Evolutionary conservation across 1,140 invertebrate species (phyloP), one percentile per base, ranked within the genome.

Genomic region (Nylanderia fulva): DNA sequence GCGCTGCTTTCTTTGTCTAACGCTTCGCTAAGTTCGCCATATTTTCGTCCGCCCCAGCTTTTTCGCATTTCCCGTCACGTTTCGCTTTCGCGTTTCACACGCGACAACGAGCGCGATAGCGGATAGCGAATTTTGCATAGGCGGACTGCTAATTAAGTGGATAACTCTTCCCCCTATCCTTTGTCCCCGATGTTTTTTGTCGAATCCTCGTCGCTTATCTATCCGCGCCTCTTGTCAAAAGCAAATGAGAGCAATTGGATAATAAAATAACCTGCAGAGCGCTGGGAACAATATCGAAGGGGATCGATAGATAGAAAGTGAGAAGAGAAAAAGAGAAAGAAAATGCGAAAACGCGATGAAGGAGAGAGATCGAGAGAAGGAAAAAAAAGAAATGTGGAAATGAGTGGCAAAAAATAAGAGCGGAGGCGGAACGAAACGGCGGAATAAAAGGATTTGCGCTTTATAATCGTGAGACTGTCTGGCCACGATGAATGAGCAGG

Each of bases 401-500:
- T 27, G 74, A 39, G 76, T 87, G 52, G 82, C 75, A 89, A 90
- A 90, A 87, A 90, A 87, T 89, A 90, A 87, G 75, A 85, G 80
- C 54, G 83, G 56, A 85, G 82, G 87, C 85, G 85, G 84, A 88
- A 90, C 86, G 90, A 84, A 91, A 90, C 86, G 90, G 75, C 63
- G 80, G 84, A 90, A 91, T 90, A 90, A 91, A 91, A 86, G 90
- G 86, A 91, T 91, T 91, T 91, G 90, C 90, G 88, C 90, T 91
- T 91, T 88, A 91, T 91, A 91, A 91, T 90, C 88, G 90, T 91
- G 90, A 91, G 90, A 91, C 90, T 91, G 90, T 91, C 90, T 91
- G 90, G 90, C 79, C 60, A 60, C 83, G 87, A 91, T 91, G 90
- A 91, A 91, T 91, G 90, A 89, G 82, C 85, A 84, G 84, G 83